Evolutionary conservation across 2,888 invertebrate species (phyloP), one percentile per base, ranked within the genome.

Genomic region (Drosophila flavopinicola): DNA sequence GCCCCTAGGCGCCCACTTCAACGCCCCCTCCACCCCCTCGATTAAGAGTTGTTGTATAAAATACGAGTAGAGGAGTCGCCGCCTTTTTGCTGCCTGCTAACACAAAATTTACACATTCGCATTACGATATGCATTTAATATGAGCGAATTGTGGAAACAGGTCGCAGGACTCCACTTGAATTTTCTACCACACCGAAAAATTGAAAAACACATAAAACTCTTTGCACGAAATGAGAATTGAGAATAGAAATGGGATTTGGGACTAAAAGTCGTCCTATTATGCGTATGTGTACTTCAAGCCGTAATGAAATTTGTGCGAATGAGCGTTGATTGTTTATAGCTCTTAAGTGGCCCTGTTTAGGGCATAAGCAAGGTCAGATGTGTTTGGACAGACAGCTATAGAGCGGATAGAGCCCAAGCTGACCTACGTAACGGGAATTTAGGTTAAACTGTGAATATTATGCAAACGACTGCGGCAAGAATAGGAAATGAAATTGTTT

Each of bases 121-220:
- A 80, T 78, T 78, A 74, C 79, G 75, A 80, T 80, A 80, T 80
- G 80, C 80, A 79, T 83, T 80, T 78, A 79, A 80, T 80, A 80
- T 78, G 75, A 74, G 59, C 45, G 39, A 15, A 41, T 41, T 41
- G 27, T 27, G 27, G 25, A 17, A 37, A 51, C 39, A 27, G n/a
- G 38, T 39, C 27, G 57, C 39, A 45, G 48, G 13, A 39, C 25
- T 63, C 20, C 0, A 11, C 33, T 61, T 37, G 45, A 64, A 59
- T 52, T 44, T 11, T 44, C n/a, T n/a, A n/a, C n/a, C n/a, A n/a
- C n/a, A 42, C 29, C 56, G 29, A 53, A 63, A 75, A 64, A 65
- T 80, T 66, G 59, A 75, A 77, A 82, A 70, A 63, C 79, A 61
- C 73, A 79, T 80, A 79, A 70, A 82, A 63, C 79, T 73, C 77